Evolutionary conservation across 2,113 vertebrate species (phyloP).

Genomic region (Cyanoliseus patagonus): DNA sequence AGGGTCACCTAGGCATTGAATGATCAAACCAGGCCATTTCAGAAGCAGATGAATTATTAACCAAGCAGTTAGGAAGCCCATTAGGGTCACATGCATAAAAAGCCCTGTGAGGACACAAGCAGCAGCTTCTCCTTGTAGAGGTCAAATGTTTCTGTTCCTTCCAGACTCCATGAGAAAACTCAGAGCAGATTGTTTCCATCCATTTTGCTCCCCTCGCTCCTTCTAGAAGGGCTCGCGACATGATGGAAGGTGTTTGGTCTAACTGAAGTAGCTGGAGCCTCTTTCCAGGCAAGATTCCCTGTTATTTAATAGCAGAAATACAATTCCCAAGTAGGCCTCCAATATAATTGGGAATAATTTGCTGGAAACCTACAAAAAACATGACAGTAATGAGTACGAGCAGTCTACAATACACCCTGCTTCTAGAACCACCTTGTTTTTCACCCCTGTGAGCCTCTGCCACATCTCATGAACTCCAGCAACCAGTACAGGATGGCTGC

Average conservation of each 20-base stretch:
- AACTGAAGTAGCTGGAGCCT: background rate
- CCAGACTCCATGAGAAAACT: background rate
- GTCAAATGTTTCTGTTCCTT: background rate
- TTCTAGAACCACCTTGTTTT: background rate
- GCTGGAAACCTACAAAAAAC: background rate
- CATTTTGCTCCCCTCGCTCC: background rate
- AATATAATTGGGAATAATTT: background rate
- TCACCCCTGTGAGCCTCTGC: background rate
- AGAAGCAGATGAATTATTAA: background rate
- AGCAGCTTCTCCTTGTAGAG: background rate
- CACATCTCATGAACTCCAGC: background rate
- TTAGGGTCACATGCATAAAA: background rate
- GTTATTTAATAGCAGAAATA: background rate
- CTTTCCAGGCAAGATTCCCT: background rate
- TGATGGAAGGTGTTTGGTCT: fast-evolving
- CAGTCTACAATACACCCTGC: fast-evolving
- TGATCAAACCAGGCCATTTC: background rate
- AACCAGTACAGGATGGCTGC: background rate
- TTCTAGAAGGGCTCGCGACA: background rate
- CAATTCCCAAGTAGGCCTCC: background rate
- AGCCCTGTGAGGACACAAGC: background rate
- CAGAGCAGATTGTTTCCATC: background rate
- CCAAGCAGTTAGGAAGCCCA: background rate
- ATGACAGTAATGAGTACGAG: fast-evolving
- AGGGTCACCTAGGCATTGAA: constrained; percentile 47